A percentile compares a stretch with the other conserved stretches of the same genome.
phyloP scores from a whole-genome alignment of 2,888 invertebrate genomes.

The Altica lythri region DNA sequence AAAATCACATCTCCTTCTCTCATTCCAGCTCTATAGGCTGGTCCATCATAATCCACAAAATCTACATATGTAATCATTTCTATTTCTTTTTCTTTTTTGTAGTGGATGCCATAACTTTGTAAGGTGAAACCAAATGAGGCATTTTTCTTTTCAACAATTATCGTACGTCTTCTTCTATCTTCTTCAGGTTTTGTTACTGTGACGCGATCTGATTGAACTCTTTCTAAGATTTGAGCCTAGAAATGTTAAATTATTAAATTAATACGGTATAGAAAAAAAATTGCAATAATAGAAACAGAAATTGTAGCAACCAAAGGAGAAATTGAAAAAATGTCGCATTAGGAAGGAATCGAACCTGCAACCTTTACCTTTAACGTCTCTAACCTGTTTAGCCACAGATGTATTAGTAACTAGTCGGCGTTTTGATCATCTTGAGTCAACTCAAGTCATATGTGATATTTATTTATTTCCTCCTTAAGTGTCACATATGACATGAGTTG shows the following conservation, averaged over 20 bases:
- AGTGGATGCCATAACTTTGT: conserved; percentile 97
- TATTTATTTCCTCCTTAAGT: no score
- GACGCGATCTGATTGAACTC: conserved; percentile 74
- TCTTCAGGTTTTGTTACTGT: conserved; percentile 76
- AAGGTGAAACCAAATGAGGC: conserved; percentile 94
- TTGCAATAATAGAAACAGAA: no score
- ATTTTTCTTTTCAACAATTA: conserved; percentile 89
- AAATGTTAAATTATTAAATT: conserved; percentile 34
- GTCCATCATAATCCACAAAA: conserved; percentile 90
- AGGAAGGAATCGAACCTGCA: no score
- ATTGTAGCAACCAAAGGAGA: no score
- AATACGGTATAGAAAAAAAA: no score
- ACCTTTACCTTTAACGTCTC: no score
- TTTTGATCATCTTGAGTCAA: no score
- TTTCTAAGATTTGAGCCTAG: conserved; percentile 70
- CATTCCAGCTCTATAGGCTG: conserved; percentile 92
- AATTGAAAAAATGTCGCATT: no score
- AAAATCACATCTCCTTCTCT: conserved; percentile 95
- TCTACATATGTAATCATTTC: conserved; percentile 98
- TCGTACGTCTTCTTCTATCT: conserved; percentile 85
- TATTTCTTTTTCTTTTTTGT: conserved; percentile 90
- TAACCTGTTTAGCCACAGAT: no score
- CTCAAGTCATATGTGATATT: no score
- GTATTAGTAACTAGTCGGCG: no score
- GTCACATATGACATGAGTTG: no score